Percentiles rank a stretch among this genome's conserved stretches.
Conservation (phyloP, 2,113 vertebrate species). For the Callipepla californica region DNA sequence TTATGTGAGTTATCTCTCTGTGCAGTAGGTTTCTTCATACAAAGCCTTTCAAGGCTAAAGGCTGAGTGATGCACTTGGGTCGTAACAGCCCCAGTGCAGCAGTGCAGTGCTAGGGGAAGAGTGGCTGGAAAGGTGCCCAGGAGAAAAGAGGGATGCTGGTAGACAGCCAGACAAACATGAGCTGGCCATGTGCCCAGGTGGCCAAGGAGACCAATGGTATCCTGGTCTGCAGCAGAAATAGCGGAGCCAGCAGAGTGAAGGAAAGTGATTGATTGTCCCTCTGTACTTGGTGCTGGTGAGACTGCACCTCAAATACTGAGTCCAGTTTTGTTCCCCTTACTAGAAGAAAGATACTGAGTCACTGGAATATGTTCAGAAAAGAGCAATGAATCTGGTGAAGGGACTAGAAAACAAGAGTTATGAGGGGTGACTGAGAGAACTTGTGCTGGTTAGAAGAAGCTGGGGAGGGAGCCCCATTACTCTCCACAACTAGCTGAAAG, state of each 20-base stretch:
- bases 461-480: background rate
- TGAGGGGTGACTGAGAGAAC: background rate
- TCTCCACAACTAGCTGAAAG: background rate
- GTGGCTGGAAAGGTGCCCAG: background rate
- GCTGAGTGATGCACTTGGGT: background rate
- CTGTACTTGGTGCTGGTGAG: background rate
- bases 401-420: background rate
- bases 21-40: background rate
- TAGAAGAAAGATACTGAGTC: background rate
- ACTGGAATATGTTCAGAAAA: background rate
- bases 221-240: background rate
- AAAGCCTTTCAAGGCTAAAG: background rate
- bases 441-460: background rate
- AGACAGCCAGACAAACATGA: background rate
- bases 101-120: background rate
- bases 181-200: background rate
- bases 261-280: background rate
- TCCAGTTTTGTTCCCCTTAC: background rate
- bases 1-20: background rate
- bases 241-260: background rate
- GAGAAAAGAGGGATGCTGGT: background rate
- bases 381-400: background rate
- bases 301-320: background rate
- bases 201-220: background rate
- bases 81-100: background rate